Conservation (phyloP, 53 echinoderm and acorn worm species). For the Mesocentrotus franciscanus region DNA sequence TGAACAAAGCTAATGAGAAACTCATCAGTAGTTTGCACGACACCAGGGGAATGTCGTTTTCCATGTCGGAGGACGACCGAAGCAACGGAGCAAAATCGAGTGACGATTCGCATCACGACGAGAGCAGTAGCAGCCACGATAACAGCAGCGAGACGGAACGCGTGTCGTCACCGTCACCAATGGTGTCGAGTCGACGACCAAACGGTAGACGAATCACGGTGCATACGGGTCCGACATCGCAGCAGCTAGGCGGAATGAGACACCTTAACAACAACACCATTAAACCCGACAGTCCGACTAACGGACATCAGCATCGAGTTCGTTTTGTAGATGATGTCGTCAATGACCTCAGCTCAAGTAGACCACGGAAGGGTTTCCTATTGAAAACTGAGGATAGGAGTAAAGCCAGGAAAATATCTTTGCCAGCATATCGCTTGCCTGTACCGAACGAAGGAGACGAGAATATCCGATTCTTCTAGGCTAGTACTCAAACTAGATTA, state of each 20-base stretch:
- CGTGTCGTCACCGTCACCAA: not conserved
- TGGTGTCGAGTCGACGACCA: slow-evolving; percentile 46
- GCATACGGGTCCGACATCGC: slow-evolving; percentile 36
- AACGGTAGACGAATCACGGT: slow-evolving; percentile 68
- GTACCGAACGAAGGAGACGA: slow-evolving; percentile 53
- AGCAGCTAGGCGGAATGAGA: not conserved
- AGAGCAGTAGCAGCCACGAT: slow-evolving; percentile 19
- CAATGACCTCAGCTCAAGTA: slow-evolving; percentile 24
- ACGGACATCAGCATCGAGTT: slow-evolving; percentile 73
- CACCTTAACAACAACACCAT: slow-evolving; percentile 58
- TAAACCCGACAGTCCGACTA: slow-evolving; percentile 27
- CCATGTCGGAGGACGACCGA: slow-evolving; percentile 50
- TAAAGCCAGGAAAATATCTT: slow-evolving; percentile 84
- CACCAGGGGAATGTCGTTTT: slow-evolving; percentile 12
- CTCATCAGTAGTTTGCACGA: slow-evolving; percentile 85
- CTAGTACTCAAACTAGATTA: too few species aligned
- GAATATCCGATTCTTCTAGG: slow-evolving; percentile 56
- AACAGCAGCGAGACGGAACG: slow-evolving; percentile 35
- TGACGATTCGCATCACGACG: slow-evolving; percentile 48
- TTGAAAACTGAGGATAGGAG: slow-evolving; percentile 63
- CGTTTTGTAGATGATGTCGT: slow-evolving; percentile 76
- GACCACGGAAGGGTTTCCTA: slow-evolving; percentile 53
- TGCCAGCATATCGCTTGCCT: slow-evolving; percentile 91
- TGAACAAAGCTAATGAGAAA: slow-evolving; percentile 88
- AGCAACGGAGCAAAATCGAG: slow-evolving; percentile 64